phyloP scores from a whole-genome alignment of 2,797 vertebrate species.

The Crenuchus spilurus region DNA sequence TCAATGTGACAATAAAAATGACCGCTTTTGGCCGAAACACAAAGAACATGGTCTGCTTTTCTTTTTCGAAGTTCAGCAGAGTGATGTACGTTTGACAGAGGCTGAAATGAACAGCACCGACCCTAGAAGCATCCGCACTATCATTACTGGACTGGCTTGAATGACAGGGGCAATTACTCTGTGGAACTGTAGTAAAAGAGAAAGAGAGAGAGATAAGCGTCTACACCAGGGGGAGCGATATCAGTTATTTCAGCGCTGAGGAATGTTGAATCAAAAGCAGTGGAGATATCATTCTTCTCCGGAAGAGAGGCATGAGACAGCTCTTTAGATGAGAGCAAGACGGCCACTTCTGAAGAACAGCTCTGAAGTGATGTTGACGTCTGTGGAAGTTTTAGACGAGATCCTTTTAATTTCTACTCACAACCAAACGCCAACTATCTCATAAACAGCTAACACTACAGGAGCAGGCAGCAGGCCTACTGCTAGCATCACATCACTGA shows the following conservation, averaged over 20 bases:
- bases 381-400: conserved; percentile 22
- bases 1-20: background rate
- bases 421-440: conserved; percentile 5
- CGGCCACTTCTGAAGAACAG: conserved; percentile 25
- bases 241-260: background rate
- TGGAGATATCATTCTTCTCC: conserved; percentile 3
- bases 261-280: background rate
- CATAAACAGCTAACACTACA: conserved; percentile 1
- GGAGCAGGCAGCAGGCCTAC: background rate
- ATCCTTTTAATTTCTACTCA: background rate
- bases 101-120: conserved; percentile 1
- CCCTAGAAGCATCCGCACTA: background rate
- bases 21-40: background rate
- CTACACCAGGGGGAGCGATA: background rate
- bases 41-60: conserved; percentile 1
- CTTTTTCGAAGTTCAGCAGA: background rate
- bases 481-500: conserved; percentile 2
- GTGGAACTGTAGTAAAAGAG: background rate
- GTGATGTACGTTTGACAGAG: background rate
- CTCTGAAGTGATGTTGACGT: conserved; percentile 21
- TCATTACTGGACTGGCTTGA: background rate
- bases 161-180: conserved; percentile 12
- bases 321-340: conserved; percentile 10
- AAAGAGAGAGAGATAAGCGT: background rate
- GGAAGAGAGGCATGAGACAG: background rate